Evolutionary conservation across 1,140 invertebrate species (phyloP), one percentile per base, ranked within the genome.

Genomic region (Diuraphis noxia): DNA sequence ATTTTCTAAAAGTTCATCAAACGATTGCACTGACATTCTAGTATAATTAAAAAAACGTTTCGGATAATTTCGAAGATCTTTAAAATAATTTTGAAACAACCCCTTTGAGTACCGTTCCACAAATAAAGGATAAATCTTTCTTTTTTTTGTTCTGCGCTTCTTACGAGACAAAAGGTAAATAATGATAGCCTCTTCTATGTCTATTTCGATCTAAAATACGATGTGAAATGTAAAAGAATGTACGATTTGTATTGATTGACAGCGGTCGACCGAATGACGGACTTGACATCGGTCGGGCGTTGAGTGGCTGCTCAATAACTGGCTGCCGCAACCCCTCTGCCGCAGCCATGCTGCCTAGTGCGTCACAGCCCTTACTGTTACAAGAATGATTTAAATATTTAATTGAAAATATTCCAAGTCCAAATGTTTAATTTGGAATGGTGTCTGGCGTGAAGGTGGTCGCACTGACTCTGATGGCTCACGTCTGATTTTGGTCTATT

Each of bases 221-320:
- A 79, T 79, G 38, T 79, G 34, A 79, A 72, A 72, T 72, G 63
- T 34, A 72, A 72, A 72, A 72, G 34, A 72, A 72, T 72, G 30
- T 86, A 86, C 30, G 84, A 86, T 86, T 4, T 86, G 84, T 86
- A 86, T 86, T 86, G 84, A 86, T 86, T 86, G 41, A 52, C 84
- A 46, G 84, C 38, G 82, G 82, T 41, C 40, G 84, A 41, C 7
- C 84, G 84, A 43, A 40, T 86, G 84, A 86, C 40, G 84, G 84
- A 86, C 84, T 86, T 19, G 84, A 86, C 40, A 40, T 19, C 46
- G 84, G 41, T 86, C 84, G 84, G 41, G 3, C 84, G 84, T 86
- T 4, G 84, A 86, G 41, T 86, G 84, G 84, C 84, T 86, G 46
- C 84, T 86, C 41, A 43, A 43, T 43, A 34, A 52, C 84, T 86